phyloP scores from a whole-genome alignment of 2,888 invertebrate species.

The Stramonita haemastoma region DNA sequence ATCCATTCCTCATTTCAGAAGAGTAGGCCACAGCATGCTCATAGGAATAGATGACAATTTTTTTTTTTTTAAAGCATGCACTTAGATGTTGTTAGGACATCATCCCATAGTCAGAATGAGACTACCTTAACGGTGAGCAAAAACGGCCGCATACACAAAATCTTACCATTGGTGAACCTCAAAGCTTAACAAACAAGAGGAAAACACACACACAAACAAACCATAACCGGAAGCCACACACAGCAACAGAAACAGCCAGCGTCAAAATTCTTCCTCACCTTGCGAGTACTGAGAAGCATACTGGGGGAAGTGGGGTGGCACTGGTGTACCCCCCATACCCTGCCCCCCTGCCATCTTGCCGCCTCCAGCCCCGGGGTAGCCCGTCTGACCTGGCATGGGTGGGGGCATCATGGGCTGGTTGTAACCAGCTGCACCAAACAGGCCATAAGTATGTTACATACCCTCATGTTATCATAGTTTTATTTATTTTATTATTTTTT shows the following conservation, averaged over 20 bases:
- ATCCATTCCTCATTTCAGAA: too few relatives aligned
- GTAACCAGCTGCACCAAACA: conserved; percentile 78
- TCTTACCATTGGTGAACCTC: too few relatives aligned
- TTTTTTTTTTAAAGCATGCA: too few relatives aligned
- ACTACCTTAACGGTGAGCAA: too few relatives aligned
- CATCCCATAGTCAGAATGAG: too few relatives aligned
- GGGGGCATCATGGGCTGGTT: conserved; percentile 82
- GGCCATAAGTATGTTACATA: neutral
- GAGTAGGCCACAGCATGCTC: too few relatives aligned
- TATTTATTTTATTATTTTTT: too few relatives aligned
- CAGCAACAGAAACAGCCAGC: neutral
- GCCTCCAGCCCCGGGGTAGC: conserved; percentile 60
- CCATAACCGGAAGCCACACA: neutral
- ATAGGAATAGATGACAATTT: too few relatives aligned
- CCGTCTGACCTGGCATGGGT: conserved; percentile 78
- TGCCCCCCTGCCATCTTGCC: conserved; percentile 71
- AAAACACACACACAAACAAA: neutral
- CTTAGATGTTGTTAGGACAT: too few relatives aligned
- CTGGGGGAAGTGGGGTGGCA: conserved; percentile 67
- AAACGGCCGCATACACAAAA: too few relatives aligned
- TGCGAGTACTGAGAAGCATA: conserved; percentile 62
- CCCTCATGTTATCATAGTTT: too few relatives aligned
- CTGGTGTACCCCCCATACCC: conserved; percentile 52
- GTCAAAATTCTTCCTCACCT: conserved; percentile 18
- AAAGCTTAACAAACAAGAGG: too few relatives aligned